Evolutionary conservation across 2,113 vertebrate species (phyloP), one percentile per base, ranked within the genome.

Genomic region (Coreoperca whiteheadi): DNA sequence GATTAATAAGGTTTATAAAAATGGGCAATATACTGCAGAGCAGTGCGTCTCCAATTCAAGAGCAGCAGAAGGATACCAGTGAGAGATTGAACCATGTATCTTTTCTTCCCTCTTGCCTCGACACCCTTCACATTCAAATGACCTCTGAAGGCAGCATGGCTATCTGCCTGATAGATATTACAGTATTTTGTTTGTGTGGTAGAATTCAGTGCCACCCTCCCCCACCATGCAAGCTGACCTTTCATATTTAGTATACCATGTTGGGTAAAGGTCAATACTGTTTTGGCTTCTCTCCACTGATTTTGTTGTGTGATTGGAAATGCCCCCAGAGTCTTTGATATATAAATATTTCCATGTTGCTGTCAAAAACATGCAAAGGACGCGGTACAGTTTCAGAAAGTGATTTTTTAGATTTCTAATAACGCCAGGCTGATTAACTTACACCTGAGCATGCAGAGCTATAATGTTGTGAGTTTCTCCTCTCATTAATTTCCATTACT

Each of bases 251-350:
- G 93, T 94, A 93, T 93, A 92, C 77, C 86, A 91, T 94, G 94
- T 94, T 94, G 92, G 91, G 71, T 93, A 96, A 96, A 96, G 95
- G 95, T 96, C 95, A 94, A 50, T 32, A 73, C 90, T 95, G 95
- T 94, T 95, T 95, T 94, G 93, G 88, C 91, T 93, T 86, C 88
- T 89, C 91, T 92, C 89, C 79, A 78, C 93, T 89, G 93, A 86
- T 94, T 96, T 91, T 94, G 93, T 94, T 94, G 88, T 93, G 87
- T 80, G 86, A 94, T 91, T 89, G 90, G 84, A 95, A 94, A 93
- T 85, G 90, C 86, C 78, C 77, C 51, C 79, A 65, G 87, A 91
- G 79, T 90, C 83, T 77, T 83, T 56, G 23, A 88, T 87, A 89
- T 86, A 92, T 91, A 94, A 89, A 94, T 93, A 93, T 95, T 93